These are phyloP conservation scores for Xanthostigma xanthostigma DNA, from an alignment of 2,888 invertebrate species.

Conservation along the genomic window DNA sequence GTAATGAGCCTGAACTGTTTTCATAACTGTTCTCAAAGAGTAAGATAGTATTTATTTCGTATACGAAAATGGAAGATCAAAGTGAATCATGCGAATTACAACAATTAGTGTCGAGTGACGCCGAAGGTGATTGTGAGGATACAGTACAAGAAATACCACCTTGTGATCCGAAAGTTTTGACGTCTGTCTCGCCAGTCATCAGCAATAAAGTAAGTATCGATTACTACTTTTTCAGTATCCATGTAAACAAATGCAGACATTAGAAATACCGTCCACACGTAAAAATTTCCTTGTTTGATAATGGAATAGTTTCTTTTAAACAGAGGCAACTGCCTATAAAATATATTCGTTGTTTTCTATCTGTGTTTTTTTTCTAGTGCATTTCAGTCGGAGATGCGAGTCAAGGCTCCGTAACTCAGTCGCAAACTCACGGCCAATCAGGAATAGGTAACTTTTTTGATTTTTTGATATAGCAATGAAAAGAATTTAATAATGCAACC, in stretches of 20 bases:
- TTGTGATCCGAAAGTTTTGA: slow-evolving; percentile 25
- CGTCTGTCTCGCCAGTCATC: slow-evolving; percentile 26
- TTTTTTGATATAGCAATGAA: neutral
- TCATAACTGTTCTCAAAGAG: too few relatives aligned
- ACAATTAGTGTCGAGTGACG: slow-evolving; percentile 28
- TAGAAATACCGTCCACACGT: too few relatives aligned
- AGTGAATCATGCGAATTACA: slow-evolving; percentile 29
- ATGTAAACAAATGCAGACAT: too few relatives aligned
- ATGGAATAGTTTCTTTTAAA: too few relatives aligned
- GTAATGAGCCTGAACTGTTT: too few relatives aligned
- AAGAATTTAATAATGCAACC: too few relatives aligned
- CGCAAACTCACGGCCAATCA: slow-evolving; percentile 7
- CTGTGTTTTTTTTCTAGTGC: slow-evolving; percentile 18
- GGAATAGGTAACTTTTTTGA: slow-evolving; percentile 8
- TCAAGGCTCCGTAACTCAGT: slow-evolving; percentile 25
- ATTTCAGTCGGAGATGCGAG: slow-evolving; percentile 30
- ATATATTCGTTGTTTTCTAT: too few relatives aligned
- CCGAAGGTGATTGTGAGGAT: slow-evolving; percentile 29
- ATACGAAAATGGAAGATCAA: slow-evolving; percentile 24
- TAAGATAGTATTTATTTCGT: too few relatives aligned
- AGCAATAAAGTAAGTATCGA: slow-evolving; percentile 24
- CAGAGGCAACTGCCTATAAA: too few relatives aligned
- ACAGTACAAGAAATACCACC: slow-evolving; percentile 24
- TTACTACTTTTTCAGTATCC: neutral
- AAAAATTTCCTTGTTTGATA: too few relatives aligned